Conservation (phyloP, 2,113 vertebrate genomes). For the Onychorhynchus coronatus region DNA sequence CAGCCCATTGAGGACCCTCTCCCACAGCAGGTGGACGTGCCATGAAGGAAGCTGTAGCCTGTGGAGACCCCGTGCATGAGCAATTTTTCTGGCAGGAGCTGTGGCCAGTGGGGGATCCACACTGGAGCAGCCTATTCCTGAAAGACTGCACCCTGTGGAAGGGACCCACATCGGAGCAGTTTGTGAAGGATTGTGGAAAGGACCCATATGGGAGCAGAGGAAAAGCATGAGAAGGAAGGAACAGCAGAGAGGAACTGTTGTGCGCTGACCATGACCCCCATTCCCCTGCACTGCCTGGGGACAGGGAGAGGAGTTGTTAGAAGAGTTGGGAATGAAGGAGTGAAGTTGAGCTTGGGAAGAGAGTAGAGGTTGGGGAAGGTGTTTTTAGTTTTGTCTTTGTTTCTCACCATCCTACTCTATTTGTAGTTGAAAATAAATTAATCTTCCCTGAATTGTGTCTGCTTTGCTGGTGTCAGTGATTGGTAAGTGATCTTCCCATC, state of each 20-base stretch:
- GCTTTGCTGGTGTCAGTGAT: background rate
- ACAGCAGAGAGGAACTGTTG: background rate
- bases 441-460: background rate
- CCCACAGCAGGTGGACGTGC: background rate
- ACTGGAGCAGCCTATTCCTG: background rate
- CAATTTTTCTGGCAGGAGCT: background rate
- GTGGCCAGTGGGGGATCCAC: background rate
- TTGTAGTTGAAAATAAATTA: background rate
- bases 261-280: too few species aligned
- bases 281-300: background rate
- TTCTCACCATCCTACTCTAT: background rate
- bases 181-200: background rate
- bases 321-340: background rate
- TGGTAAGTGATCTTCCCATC: background rate
- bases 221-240: background rate
- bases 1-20: background rate
- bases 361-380: background rate
- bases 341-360: background rate
- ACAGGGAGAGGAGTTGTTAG: background rate
- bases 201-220: background rate
- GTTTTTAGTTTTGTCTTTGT: background rate
- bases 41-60: background rate
- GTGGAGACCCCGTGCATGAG: background rate
- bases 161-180: background rate
- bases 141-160: accelerated